Percentiles rank a stretch among this genome's conserved stretches.
phyloP scores from a whole-genome alignment of 2,113 vertebrate species.

The zebrafish (Danio rerio) region GRCz12tu NC_133190.1:23374501-23375000 shows the following conservation, averaged over 20 bases:
- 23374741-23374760: conserved; percentile 50
- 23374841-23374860: conserved; percentile 47
- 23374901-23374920: conserved; percentile 66
- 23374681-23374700: not conserved
- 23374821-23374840: conserved; percentile 62
- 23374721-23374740: conserved; percentile 46
- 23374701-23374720: not conserved
- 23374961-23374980: conserved; percentile 56
- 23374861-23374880: conserved; percentile 27
- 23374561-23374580: conserved; percentile 8
- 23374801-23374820: conserved; percentile 70
- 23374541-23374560: conserved; percentile 7
- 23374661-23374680: conserved; percentile 41
- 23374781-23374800: conserved; percentile 33
- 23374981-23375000: conserved; percentile 23
- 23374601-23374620: conserved; percentile 46
- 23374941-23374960: conserved; percentile 61
- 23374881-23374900: conserved; percentile 65
- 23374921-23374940: conserved; percentile 60
- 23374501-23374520: conserved; percentile 7
- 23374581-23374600: conserved; percentile 35
- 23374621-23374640: conserved; percentile 50
- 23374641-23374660: conserved; percentile 54
- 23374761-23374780: conserved; percentile 54
- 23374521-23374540: conserved; percentile 14